Conservation (phyloP, 1,140 invertebrate species). For the Drosophila ohnishii region DNA sequence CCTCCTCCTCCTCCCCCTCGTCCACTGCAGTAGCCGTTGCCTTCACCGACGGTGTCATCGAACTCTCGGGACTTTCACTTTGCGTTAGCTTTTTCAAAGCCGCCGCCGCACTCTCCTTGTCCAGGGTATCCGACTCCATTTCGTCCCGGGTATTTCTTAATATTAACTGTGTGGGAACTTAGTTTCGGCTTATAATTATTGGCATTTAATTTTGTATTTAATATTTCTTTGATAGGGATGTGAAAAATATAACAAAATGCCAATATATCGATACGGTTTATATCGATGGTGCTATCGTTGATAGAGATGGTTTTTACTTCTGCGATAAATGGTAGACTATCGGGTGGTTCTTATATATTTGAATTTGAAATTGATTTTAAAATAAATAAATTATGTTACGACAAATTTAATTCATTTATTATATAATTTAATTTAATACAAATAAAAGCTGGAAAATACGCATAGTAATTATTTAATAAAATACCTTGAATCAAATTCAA, state of each 20-base stretch:
- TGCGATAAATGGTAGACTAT: too few species aligned
- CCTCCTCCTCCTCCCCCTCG: constrained; percentile 15
- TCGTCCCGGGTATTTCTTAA: constrained; percentile 16
- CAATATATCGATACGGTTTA: background rate
- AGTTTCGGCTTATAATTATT: background rate
- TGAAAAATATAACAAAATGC: background rate
- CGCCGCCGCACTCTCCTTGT: constrained; percentile 54
- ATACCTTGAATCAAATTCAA: too few species aligned
- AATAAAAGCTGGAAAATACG: too few species aligned
- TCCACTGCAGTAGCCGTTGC: constrained; percentile 15
- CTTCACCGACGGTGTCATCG: constrained; percentile 6
- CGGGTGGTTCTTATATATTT: too few species aligned
- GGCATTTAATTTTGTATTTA: constrained; percentile 9
- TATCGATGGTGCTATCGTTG: background rate
- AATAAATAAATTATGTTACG: background rate
- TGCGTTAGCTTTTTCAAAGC: constrained; percentile 36
- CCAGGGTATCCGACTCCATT: constrained; percentile 74
- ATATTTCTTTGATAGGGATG: constrained; percentile 5
- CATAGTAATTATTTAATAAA: too few species aligned
- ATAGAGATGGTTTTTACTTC: too few species aligned
- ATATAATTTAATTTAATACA: too few species aligned
- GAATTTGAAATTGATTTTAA: too few species aligned
- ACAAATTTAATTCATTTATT: background rate
- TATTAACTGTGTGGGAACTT: background rate
- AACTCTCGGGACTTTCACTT: constrained; percentile 68